Percentiles rank a stretch among this genome's conserved stretches.
phyloP scores from a whole-genome alignment of 1,140 invertebrate genomes.

The Ips nitidus region DNA sequence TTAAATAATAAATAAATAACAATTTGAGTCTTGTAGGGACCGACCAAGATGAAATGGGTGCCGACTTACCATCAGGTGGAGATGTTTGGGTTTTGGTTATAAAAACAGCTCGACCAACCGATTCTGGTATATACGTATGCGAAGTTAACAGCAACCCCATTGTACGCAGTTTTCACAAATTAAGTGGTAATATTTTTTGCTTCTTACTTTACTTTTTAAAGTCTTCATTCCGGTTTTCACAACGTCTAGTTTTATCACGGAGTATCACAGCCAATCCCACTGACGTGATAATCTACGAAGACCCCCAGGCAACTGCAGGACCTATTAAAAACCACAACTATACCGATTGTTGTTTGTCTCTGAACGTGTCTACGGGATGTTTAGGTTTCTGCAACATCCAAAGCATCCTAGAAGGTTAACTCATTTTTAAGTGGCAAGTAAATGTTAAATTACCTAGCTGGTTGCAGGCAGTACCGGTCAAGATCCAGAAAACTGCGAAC shows the following conservation, averaged over 20 bases:
- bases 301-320: slow-evolving; percentile 38
- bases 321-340: slow-evolving; percentile 66
- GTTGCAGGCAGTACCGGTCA: slow-evolving; percentile 67
- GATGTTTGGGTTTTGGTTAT: slow-evolving; percentile 85
- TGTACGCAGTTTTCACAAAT: slow-evolving; percentile 71
- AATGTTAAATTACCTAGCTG: slow-evolving; percentile 2
- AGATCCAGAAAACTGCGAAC: slow-evolving; percentile 76
- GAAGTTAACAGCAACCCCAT: slow-evolving; percentile 80
- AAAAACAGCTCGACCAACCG: slow-evolving; percentile 63
- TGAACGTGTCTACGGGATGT: slow-evolving; percentile 68
- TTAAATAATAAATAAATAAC: slow-evolving; percentile 1
- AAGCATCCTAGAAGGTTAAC: slow-evolving; percentile 70
- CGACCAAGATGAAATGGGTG: slow-evolving; percentile 14
- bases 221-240: slow-evolving; percentile 37
- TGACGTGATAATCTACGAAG: slow-evolving; percentile 44
- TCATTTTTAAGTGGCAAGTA: slow-evolving; percentile 38
- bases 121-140: slow-evolving; percentile 78
- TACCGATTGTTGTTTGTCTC: slow-evolving; percentile 70
- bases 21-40: slow-evolving; percentile 11
- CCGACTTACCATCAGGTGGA: slow-evolving; percentile 60
- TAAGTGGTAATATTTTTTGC: slow-evolving; percentile 62
- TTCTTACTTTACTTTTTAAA: background rate
- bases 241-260: slow-evolving; percentile 57
- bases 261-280: slow-evolving; percentile 54
- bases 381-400: slow-evolving; percentile 81